Conservation (phyloP, 1,140 invertebrate genomes). For the Dinoponera quadriceps region DNA sequence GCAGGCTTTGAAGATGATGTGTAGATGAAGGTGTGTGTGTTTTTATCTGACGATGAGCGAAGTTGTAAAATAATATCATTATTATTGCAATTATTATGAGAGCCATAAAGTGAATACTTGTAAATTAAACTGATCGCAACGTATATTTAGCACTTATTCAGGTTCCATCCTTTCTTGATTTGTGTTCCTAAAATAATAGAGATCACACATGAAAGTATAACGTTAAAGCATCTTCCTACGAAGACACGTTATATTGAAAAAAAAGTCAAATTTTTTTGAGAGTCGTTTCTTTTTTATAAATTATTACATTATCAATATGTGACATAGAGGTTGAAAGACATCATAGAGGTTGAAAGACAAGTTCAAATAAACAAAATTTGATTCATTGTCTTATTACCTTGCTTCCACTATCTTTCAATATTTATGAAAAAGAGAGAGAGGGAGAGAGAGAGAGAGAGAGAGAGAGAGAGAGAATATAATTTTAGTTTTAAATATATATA, state of each 20-base stretch:
- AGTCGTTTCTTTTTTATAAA: constrained; percentile 42
- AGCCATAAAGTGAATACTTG: constrained; percentile 74
- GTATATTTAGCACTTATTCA: constrained; percentile 66
- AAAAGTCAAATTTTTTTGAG: constrained; percentile 33
- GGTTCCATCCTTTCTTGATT: constrained; percentile 59
- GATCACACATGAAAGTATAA: constrained; percentile 15
- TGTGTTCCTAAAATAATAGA: constrained; percentile 24
- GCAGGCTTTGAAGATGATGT: constrained; percentile 78
- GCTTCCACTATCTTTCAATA: constrained; percentile 7
- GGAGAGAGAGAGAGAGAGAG: not conserved
- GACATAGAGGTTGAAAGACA: constrained; percentile 27
- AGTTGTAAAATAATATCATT: constrained; percentile 79
- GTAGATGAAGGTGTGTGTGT: constrained; percentile 82
- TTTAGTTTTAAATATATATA: too few relatives aligned
- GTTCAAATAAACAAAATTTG: constrained; percentile 44
- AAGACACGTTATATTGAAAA: constrained; percentile 30
- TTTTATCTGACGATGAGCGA: constrained; percentile 78
- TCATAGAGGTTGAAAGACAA: constrained; percentile 33
- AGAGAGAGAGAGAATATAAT: not conserved
- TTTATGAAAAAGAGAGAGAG: not conserved
- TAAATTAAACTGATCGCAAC: constrained; percentile 76
- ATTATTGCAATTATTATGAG: constrained; percentile 76
- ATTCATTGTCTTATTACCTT: constrained; percentile 28
- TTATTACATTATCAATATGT: constrained; percentile 26
- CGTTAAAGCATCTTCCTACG: constrained; percentile 32